Evolutionary conservation across 2,888 invertebrate genomes (phyloP).

Genomic region (Drosophila melanocephala): DNA sequence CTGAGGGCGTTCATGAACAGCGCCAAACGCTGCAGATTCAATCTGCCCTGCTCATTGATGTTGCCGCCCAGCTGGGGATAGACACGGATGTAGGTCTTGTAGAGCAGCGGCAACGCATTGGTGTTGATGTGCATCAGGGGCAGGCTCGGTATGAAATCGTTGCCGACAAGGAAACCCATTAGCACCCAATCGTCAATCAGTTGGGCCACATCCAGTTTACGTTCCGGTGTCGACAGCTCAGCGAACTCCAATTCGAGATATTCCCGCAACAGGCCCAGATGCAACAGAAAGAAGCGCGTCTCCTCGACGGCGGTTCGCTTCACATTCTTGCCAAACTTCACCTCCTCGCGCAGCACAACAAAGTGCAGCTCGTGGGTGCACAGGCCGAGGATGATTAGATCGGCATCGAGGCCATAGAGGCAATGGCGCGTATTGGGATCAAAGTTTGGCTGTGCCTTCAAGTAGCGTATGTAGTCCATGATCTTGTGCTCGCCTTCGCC

Average conservation of each 20-base stretch:
- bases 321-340: slow-evolving; percentile 90
- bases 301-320: slow-evolving; percentile 93
- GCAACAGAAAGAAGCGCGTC: slow-evolving; percentile 96
- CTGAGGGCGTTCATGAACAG: slow-evolving; percentile 92
- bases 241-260: slow-evolving; percentile 97
- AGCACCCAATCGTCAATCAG: slow-evolving; percentile 99
- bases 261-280: slow-evolving; percentile 95
- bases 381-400: slow-evolving; percentile 98
- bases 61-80: slow-evolving; percentile 96
- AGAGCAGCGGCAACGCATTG: slow-evolving; percentile 94
- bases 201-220: slow-evolving; percentile 94
- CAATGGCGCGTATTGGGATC: slow-evolving; percentile 97
- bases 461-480: slow-evolving; percentile 98
- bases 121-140: slow-evolving; percentile 97
- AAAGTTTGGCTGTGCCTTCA: slow-evolving; percentile 93
- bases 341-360: slow-evolving; percentile 96
- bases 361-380: slow-evolving; percentile 98
- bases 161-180: slow-evolving; percentile 98
- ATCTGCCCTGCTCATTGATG: slow-evolving; percentile 94
- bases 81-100: slow-evolving; percentile 94
- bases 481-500: slow-evolving; percentile 99
- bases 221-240: slow-evolving; percentile 87
- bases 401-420: slow-evolving; percentile 98
- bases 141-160: slow-evolving; percentile 98
- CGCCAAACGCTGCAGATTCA: slow-evolving; percentile 94